Evolutionary conservation across 2,797 vertebrate genomes (phyloP), one percentile per base, ranked within the genome.

Genomic region (Lycodopsis pacificus): DNA sequence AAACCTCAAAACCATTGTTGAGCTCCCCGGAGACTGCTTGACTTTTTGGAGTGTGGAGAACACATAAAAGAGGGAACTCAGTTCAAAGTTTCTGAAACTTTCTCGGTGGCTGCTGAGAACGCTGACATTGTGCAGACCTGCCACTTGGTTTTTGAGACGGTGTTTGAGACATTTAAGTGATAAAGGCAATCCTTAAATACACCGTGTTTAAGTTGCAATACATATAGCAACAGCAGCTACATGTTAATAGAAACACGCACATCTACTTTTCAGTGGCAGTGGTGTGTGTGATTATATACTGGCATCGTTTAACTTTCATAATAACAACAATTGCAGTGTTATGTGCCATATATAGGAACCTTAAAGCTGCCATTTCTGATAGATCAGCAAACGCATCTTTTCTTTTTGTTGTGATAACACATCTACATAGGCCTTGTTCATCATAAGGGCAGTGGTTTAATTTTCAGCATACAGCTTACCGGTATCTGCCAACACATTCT

Each of bases 11-110:
- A 73, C 72, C 38, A 38, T 25, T 77, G 67, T 83, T 77, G 32
- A 6, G 25, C 51, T 89, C 86, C 67, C 76, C 62, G 25, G 86
- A 76, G 84, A 76, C 34, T 20, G 7, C 46, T 34, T 46, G n/a
- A 62, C 69, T 78, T 51, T 63, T 13, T 59, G 10, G 57, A 80
- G 73, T 27, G 76, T 75, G n/a, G 49, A 53, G 77, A 56, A 59
- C 68, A 74, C 81, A 79, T 82, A 36, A 74, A 81, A 88, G 73
- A 7, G 7, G 27, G 56, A 81, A 62, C 71, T 1, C 46, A 38
- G 36, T n/a, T 74, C 62, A 69, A 89, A 84, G 74, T 87, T 71
- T 78, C 44, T 25, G 34, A 67, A 79, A 90, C 63, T 81, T 80
- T 76, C 44, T 64, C 32, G 36, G 69, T 5, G 1, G 38, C 61